Conservation (phyloP, 2,888 invertebrate genomes). For the Andrena flavipes region DNA sequence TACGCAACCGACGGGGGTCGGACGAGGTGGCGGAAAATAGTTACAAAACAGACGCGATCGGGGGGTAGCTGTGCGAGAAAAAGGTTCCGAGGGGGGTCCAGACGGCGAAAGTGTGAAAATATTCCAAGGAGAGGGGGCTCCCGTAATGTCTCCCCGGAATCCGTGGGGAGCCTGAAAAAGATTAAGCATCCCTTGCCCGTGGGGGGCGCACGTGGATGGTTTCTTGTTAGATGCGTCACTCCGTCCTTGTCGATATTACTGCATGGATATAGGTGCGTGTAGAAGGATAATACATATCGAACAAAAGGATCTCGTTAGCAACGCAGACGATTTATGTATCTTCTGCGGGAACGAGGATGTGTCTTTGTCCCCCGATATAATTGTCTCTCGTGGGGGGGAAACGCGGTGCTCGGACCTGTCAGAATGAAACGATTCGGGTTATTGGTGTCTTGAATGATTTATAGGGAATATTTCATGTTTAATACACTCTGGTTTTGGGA, state of each 20-base stretch:
- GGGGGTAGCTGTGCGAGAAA: constrained; percentile 42
- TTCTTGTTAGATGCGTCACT: constrained; percentile 65
- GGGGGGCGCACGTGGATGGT: constrained; percentile 61
- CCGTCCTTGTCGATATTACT: constrained; percentile 62
- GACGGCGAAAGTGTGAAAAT: constrained; percentile 76
- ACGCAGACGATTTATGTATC: constrained; percentile 39
- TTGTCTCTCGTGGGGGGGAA: constrained; percentile 11
- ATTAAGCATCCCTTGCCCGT: constrained; percentile 67
- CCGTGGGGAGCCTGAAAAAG: constrained; percentile 67
- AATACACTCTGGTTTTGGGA: constrained; percentile 33
- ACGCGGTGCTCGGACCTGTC: constrained; percentile 28
- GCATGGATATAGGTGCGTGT: constrained; percentile 52
- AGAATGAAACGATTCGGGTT: neutral
- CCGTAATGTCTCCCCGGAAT: constrained; percentile 67
- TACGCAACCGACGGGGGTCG: constrained; percentile 59
- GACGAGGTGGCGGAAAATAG: constrained; percentile 79
- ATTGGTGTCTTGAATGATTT: constrained; percentile 31
- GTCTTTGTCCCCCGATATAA: constrained; percentile 47
- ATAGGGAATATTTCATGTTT: neutral
- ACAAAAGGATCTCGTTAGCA: constrained; percentile 60
- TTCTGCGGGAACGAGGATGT: constrained; percentile 30
- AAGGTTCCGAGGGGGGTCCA: constrained; percentile 38
- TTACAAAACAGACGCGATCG: constrained; percentile 79
- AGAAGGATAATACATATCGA: constrained; percentile 43
- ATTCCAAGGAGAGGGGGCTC: constrained; percentile 72